Evolutionary conservation across 2,797 vertebrate genomes (phyloP).

Genomic region (Anisognathus igniventris): DNA sequence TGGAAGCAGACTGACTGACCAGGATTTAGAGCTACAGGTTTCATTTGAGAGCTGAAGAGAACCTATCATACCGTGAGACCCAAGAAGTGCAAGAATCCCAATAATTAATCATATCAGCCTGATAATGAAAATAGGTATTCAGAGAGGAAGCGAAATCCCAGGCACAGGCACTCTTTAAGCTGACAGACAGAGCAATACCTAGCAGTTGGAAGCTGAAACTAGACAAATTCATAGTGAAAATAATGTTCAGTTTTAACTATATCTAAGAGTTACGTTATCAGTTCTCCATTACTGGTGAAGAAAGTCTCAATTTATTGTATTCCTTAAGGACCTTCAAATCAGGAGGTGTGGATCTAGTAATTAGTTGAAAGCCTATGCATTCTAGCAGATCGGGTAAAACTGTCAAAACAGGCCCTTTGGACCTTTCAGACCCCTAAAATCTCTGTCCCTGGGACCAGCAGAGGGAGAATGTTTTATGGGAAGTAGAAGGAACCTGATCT

Average conservation of each 20-base stretch:
- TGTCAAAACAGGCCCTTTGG: background rate
- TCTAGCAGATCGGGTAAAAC: background rate
- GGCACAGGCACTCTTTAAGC: background rate
- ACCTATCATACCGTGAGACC: fast-evolving
- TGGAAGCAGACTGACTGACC: background rate
- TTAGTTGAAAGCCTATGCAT: background rate
- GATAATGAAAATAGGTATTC: background rate
- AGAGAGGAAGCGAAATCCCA: background rate
- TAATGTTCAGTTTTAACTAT: background rate
- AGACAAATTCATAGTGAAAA: background rate
- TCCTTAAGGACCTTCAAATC: background rate
- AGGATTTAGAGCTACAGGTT: background rate
- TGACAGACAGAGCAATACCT: background rate
- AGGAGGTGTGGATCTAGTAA: background rate
- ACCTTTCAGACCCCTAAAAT: background rate
- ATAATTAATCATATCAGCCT: background rate
- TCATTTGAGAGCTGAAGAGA: background rate
- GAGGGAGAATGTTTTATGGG: background rate
- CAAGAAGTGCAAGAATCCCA: background rate
- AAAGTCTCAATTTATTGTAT: background rate
- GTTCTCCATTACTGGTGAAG: background rate
- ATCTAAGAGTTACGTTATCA: background rate
- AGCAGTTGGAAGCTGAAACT: background rate
- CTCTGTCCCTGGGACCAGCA: background rate
- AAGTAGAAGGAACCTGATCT: background rate